These are phyloP conservation scores for Mixornis gularis DNA, from an alignment of 2,113 vertebrate species.

Conservation along the genomic window DNA sequence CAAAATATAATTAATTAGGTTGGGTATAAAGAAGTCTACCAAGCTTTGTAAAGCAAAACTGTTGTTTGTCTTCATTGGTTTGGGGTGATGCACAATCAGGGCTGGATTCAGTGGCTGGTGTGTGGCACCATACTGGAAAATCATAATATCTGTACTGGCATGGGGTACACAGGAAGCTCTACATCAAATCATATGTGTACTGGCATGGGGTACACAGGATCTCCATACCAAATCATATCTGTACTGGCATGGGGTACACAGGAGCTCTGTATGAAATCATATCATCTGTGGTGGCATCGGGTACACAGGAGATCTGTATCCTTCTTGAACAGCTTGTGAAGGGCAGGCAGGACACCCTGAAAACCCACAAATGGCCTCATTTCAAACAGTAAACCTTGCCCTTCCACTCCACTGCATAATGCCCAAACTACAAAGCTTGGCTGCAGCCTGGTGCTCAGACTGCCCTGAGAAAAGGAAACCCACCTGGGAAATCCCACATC, in stretches of 20 bases:
- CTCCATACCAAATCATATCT: not conserved
- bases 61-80: not conserved
- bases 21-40: not conserved
- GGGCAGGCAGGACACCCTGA: not conserved
- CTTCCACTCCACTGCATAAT: not conserved
- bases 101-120: not conserved
- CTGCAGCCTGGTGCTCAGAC: not conserved
- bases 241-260: not conserved
- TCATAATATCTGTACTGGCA: not conserved
- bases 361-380: not conserved
- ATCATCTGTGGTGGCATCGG: not conserved
- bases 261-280: too few relatives aligned
- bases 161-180: not conserved
- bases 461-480: not conserved
- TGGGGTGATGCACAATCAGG: not conserved
- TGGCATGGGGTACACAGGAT: too few relatives aligned
- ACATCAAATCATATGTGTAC: not conserved
- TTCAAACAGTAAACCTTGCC: not conserved
- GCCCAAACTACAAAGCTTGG: not conserved
- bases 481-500: rapidly evolving
- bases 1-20: not conserved
- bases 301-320: not conserved
- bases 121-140: not conserved
- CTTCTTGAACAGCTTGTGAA: not conserved
- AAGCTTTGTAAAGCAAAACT: not conserved